These are phyloP conservation scores for Mormyrops attenuatus DNA, from an alignment of 2,797 vertebrate species.

Conservation along the genomic window DNA sequence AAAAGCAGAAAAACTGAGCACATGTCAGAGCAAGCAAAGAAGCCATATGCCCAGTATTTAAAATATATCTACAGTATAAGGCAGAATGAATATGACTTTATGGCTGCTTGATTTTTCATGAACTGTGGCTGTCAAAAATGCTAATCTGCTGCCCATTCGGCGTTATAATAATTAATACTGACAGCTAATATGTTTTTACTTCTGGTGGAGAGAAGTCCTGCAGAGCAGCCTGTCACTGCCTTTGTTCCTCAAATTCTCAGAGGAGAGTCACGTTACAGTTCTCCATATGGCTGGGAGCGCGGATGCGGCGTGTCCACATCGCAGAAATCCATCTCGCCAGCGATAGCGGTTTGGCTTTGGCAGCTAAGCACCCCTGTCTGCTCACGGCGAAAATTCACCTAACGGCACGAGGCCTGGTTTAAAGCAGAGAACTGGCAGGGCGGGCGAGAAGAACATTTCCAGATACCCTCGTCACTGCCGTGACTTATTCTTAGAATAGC, in stretches of 20 bases:
- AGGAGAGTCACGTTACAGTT: neutral
- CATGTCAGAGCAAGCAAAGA: neutral
- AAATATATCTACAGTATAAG: neutral
- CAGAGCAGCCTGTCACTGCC: neutral
- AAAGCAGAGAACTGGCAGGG: neutral
- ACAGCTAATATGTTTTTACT: slow-evolving; percentile 15
- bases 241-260: slow-evolving; percentile 6
- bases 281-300: slow-evolving; percentile 7
- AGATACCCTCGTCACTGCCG: neutral
- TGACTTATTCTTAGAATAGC: slow-evolving; percentile 1
- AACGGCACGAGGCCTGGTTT: neutral
- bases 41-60: neutral
- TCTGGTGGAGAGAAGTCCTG: neutral
- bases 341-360: neutral
- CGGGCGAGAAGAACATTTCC: neutral
- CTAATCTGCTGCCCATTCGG: neutral
- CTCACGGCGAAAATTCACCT: neutral
- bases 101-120: neutral
- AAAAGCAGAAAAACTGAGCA: neutral
- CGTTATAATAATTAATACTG: slow-evolving; percentile 5
- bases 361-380: neutral
- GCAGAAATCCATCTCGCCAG: neutral
- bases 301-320: neutral
- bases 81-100: neutral
- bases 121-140: slow-evolving; percentile 1